Evolutionary conservation across 2,113 vertebrate species (phyloP), one percentile per base, ranked within the genome.

Genomic region (Paraplagusia blochii): DNA sequence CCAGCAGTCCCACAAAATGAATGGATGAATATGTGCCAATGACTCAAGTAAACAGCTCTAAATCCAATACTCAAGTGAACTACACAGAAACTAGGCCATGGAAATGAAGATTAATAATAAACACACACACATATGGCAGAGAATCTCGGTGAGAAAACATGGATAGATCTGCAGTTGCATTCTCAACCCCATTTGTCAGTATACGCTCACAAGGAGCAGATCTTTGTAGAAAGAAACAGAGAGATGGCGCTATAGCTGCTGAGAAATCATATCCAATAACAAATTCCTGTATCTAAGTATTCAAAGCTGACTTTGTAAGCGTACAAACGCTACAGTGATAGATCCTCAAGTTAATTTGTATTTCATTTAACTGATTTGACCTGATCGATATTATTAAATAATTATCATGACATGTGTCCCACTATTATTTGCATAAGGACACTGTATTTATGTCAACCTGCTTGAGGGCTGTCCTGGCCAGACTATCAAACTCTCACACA

Each of bases 91-190:
- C 59, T 84, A 84, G 85, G 87, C 67, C 87, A 80, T 72, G 83
- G 68, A 57, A 59, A 70, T 3, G 57, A 58, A 82, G 80, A 89
- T 88, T 84, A 88, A 88, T 88, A 85, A 89, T 88, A 81, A 74
- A 88, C 75, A 77, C 62, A 73, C 70, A 73, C 70, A 73, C 84
- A 78, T 72, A 84, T 76, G 79, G 70, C 77, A 76, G 87, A 82
- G 67, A 89, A 85, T 65, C 22, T 29, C 22, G 6, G 56, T 58
- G 44, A 50, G 79, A 81, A 72, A 80, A 82, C 69, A 83, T 75
- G 63, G 69, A 84, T 79, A 55, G 63, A 69, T 58, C 74, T 59
- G 65, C 56, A 55, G 68, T 47, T 38, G 11, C 49, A 34, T 63
- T 66, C 51, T 63, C 65, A 34, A 44, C 61, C 42, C 56, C 63